A percentile compares a stretch with the other conserved stretches of the same genome.
Evolutionary conservation across 2,113 vertebrate species (phyloP).

Genomic region (Anolis carolinensis): DNA sequence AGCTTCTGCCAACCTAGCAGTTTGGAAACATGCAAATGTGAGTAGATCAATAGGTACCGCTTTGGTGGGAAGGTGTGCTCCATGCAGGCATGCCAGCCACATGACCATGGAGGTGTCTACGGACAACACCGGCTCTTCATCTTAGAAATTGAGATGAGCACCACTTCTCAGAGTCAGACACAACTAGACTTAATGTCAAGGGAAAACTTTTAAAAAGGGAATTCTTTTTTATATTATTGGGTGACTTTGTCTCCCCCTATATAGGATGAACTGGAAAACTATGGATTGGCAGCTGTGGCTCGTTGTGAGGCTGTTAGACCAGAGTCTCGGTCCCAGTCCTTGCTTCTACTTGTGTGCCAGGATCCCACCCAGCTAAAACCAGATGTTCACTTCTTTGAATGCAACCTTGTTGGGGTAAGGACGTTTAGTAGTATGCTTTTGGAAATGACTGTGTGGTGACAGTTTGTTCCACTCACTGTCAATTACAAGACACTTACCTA

Average conservation of each 20-base stretch:
- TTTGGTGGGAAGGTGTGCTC: too few species aligned
- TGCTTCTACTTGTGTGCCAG: slow-evolving; percentile 84
- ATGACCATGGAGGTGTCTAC: too few species aligned
- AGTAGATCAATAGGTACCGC: too few species aligned
- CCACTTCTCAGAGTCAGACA: too few species aligned
- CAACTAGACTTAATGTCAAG: too few species aligned
- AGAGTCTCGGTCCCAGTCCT: slow-evolving; percentile 70
- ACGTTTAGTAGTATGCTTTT: not conserved
- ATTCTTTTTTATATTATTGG: not conserved
- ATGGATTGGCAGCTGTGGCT: slow-evolving; percentile 72
- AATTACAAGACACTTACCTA: not conserved
- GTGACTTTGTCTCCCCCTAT: not conserved
- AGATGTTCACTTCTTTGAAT: slow-evolving; percentile 85
- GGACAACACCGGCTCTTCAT: too few species aligned
- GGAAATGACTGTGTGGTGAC: too few species aligned
- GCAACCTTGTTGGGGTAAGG: slow-evolving; percentile 78
- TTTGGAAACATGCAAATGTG: too few species aligned
- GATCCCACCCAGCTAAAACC: slow-evolving; percentile 74
- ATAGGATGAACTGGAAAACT: slow-evolving; percentile 85
- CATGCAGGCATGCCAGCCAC: too few species aligned
- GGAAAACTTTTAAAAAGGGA: too few species aligned
- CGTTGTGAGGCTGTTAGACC: slow-evolving; percentile 78
- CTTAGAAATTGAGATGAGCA: too few species aligned
- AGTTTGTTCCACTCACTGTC: not conserved
- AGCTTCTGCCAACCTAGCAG: too few species aligned